Evolutionary conservation across 2,888 invertebrate species (phyloP), one percentile per base, ranked within the genome.

Genomic region (Noctua janthe): DNA sequence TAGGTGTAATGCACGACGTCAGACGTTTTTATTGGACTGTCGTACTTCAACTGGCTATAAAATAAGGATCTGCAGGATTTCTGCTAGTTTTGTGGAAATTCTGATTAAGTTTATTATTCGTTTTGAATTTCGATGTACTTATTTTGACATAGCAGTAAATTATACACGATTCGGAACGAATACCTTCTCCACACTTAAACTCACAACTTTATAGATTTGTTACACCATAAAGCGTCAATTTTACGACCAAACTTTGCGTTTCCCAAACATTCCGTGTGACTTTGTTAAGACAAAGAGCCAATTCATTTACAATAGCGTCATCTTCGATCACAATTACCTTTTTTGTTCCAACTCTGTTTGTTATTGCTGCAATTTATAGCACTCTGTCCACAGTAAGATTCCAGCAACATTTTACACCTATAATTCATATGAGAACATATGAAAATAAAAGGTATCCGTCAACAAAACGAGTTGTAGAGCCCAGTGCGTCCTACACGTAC

Each of bases 311-410:
- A 91, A 91, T 88, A 87, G 87, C 87, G 87, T 92, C 90, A 91
- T 87, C 87, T 89, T 89, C 88, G 90, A 93, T 92, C 91, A 92
- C 92, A 93, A 93, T 92, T 92, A 92, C 90, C 88, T 91, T 92
- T 91, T 94, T 93, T 92, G 88, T 92, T 92, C 49, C 90, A 90
- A 87, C 87, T 89, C 84, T 91, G 89, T 92, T 88, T 89, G 92
- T 93, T 92, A 94, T 94, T 95, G 93, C 91, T 92, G 92, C 92
- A 93, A 94, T 95, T 95, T 95, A 95, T 94, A 94, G 93, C 92
- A 93, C 92, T 93, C 91, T 91, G 91, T 92, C 90, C 85, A 92
- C 91, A 92, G 91, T 94, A 89, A 92, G 92, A 94, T 94, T 94
- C 94, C 94, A 94, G 92, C 94, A 88, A 93, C 93, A 94, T 94